Base-by-base conservation (phyloP, 2,888 invertebrate species). In the Autographa gamma region DNA sequence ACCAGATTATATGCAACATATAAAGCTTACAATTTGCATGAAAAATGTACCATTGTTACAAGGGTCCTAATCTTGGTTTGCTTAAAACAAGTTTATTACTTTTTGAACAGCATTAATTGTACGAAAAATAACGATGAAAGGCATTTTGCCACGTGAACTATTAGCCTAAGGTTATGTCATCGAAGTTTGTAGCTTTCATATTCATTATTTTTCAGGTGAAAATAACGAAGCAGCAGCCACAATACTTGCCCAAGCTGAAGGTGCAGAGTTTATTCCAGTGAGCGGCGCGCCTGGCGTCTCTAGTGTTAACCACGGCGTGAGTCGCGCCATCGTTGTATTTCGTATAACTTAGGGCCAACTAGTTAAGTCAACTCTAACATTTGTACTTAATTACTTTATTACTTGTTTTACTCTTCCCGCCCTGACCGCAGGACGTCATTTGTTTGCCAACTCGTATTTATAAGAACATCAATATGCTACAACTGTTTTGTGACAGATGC, bases 201-300 rank as follows among this genome's bases (percentile, higher is more conserved):
- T 9, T 38, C 0, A 38, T 38, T 38, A 2, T 11, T 56, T 93
- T 93, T 67, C 90, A 95, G 95, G 93, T 94, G 16, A 91, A 91
- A 84, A 91, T 93, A 52, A 88, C 90, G 62, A 93, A 92, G 82
- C 90, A 90, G 32, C 88, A 90, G 78, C 88, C 92, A 13, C 92
- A 91, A 73, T 94, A 91, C 84, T 85, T 93, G 82, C 93, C 95
- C 66, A 95, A 95, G 83, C 77, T 95, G 81, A 94, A 93, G 90
- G 90, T 95, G 82, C 92, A 93, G 85, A 94, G 93, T 89, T 88
- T 95, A 86, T 95, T 95, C 87, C 93, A 95, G 90, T 95, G 92
- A 94, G 86, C 80, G 71, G 25, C 32, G 32, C 54, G 18, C 19
- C 11, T 2, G 11, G 61, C 60, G 69, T 65, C 43, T 60, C 38